Percentiles rank a stretch among this genome's conserved stretches.
Conservation (phyloP, 2,797 vertebrate genomes). For the Takifugu rubripes region DNA sequence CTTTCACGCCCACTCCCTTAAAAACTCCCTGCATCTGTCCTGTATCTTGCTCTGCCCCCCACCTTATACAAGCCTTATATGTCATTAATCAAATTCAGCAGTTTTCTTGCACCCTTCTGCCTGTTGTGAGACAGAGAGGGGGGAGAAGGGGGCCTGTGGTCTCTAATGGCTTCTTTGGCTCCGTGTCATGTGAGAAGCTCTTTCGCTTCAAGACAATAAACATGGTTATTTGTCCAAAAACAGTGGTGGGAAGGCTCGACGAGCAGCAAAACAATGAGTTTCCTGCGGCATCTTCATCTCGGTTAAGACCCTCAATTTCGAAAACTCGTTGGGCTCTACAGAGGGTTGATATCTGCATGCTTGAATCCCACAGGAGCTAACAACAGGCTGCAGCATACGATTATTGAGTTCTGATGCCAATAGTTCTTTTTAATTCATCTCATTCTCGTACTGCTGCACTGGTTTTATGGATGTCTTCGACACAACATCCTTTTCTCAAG, state of each 20-base stretch:
- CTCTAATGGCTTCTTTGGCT: slow-evolving; percentile 40
- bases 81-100: slow-evolving; percentile 47
- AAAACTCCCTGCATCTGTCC: slow-evolving; percentile 24
- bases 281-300: background rate
- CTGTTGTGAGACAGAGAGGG: slow-evolving; percentile 41
- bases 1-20: slow-evolving; percentile 9
- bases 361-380: no score
- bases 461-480: no score
- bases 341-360: no score
- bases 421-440: no score
- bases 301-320: background rate
- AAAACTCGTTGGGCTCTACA: background rate
- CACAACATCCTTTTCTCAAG: no score
- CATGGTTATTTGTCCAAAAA: slow-evolving; percentile 50
- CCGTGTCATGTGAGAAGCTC: slow-evolving; percentile 41
- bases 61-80: slow-evolving; percentile 17
- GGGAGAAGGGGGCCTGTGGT: slow-evolving; percentile 33
- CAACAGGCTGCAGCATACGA: no score
- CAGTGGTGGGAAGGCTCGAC: slow-evolving; percentile 40
- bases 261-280: background rate
- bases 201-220: slow-evolving; percentile 55
- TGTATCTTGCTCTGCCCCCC: slow-evolving; percentile 4
- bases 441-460: no score
- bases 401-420: no score
- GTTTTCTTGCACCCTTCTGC: slow-evolving; percentile 16